Evolutionary conservation across 1,140 invertebrate genomes (phyloP), one percentile per base, ranked within the genome.

Genomic region (Hestina assimilis): DNA sequence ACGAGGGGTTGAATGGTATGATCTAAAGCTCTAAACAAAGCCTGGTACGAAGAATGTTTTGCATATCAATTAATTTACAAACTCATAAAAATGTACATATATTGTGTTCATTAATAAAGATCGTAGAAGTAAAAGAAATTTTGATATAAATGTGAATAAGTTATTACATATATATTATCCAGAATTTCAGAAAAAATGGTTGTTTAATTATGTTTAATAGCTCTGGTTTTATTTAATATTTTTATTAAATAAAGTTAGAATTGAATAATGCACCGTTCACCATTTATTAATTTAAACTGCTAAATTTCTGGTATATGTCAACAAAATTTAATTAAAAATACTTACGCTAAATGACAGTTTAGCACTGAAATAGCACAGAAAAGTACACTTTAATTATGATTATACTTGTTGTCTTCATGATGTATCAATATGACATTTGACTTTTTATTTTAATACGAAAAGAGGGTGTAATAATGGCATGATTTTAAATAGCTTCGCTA

Each of bases 391-490:
- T 63, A 74, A 75, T 73, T 51, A 53, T n/a, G n/a, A n/a, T 75
- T 75, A 58, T 73, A 77, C 74, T 75, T 66, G 66, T 76, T 70
- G 60, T 72, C 65, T 55, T 66, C 69, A 78, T 76, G 59, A 66
- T 70, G 69, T 72, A 70, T 71, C 66, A 77, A 67, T 56, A 50
- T 69, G 61, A 69, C 69, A 77, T 77, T 71, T 75, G 72, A 72
- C 59, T 74, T 69, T 66, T 81, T 56, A 66, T 72, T 69, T 58
- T 59, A 77, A 72, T 70, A 81, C 72, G 17, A 72, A 71, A 62
- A 57, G 55, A 64, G 66, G 23, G 48, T 54, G 52, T 75, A 75
- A 66, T 75, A 79, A 74, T 71, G 68, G 61, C 76, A 77, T 74
- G 70, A 62, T 74, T 77, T 70, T 67, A 73, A 76, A 67, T 68